These are phyloP conservation scores for Acridotheres tristis DNA, from an alignment of 2,797 vertebrate species.

Conservation along the genomic window DNA sequence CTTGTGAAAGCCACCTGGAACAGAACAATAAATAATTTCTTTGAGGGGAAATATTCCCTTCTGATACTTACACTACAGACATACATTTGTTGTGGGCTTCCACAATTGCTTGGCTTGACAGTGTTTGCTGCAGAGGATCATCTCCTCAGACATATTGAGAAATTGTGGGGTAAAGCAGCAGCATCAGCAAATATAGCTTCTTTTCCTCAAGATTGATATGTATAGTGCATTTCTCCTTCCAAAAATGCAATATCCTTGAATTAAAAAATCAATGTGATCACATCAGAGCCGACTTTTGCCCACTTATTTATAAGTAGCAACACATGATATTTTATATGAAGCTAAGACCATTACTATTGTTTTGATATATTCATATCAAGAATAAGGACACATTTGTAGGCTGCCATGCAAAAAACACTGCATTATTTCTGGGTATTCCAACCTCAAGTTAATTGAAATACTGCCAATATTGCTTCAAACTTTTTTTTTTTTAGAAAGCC, in stretches of 20 bases:
- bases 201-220: background rate
- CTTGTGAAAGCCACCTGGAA: slow-evolving; percentile 30
- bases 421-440: background rate
- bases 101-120: background rate
- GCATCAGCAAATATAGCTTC: background rate
- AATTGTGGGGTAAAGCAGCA: background rate
- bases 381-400: background rate
- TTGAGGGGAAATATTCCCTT: background rate
- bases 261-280: background rate
- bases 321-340: background rate
- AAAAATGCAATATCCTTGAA: background rate
- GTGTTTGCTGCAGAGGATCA: background rate
- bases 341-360: background rate
- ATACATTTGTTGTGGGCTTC: background rate
- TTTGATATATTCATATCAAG: background rate
- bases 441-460: background rate
- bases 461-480: background rate
- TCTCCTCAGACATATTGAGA: background rate
- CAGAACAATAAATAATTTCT: slow-evolving; percentile 26
- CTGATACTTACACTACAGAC: background rate
- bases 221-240: background rate
- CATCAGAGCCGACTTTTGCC: background rate
- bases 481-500: background rate
- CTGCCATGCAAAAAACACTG: background rate
- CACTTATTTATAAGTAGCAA: background rate